These are phyloP conservation scores for Erebia ligea DNA, from an alignment of 2,888 invertebrate species.

Conservation along the genomic window DNA sequence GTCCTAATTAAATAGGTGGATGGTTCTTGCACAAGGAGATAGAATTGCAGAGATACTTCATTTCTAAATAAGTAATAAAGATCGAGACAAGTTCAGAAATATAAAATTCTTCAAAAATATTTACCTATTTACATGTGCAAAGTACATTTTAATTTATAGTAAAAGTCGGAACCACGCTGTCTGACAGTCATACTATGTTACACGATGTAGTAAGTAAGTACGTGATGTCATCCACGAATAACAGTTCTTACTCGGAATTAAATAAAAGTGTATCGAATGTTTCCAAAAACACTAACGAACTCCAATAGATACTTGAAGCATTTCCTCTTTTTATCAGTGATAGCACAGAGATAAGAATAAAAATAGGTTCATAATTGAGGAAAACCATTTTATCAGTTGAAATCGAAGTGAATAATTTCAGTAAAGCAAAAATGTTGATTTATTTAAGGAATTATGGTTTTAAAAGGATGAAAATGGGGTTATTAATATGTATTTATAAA, in stretches of 20 bases:
- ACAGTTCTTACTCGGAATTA: constrained; percentile 11
- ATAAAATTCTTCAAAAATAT: neutral
- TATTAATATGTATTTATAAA: too few relatives aligned
- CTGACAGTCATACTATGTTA: constrained; percentile 18
- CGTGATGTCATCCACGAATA: constrained; percentile 34
- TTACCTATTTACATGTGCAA: neutral
- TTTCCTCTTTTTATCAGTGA: constrained; percentile 25
- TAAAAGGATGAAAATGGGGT: too few relatives aligned
- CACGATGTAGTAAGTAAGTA: constrained; percentile 9
- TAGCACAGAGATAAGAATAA: constrained; percentile 1
- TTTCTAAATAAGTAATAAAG: neutral
- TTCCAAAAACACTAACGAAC: constrained; percentile 22
- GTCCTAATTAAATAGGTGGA: too few relatives aligned
- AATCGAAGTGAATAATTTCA: neutral
- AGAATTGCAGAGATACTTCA: too few relatives aligned
- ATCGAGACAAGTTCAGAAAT: neutral
- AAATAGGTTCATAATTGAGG: constrained; percentile 5
- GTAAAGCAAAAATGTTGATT: neutral
- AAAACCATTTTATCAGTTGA: constrained; percentile 1
- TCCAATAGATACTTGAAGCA: constrained; percentile 22
- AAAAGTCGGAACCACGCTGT: constrained; percentile 32
- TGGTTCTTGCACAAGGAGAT: too few relatives aligned
- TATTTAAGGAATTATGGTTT: neutral
- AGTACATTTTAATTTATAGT: constrained; percentile 12
- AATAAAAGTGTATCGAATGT: constrained; percentile 24